Conservation (phyloP, 2,113 vertebrate genomes). For the Dicentrarchus labrax region DNA sequence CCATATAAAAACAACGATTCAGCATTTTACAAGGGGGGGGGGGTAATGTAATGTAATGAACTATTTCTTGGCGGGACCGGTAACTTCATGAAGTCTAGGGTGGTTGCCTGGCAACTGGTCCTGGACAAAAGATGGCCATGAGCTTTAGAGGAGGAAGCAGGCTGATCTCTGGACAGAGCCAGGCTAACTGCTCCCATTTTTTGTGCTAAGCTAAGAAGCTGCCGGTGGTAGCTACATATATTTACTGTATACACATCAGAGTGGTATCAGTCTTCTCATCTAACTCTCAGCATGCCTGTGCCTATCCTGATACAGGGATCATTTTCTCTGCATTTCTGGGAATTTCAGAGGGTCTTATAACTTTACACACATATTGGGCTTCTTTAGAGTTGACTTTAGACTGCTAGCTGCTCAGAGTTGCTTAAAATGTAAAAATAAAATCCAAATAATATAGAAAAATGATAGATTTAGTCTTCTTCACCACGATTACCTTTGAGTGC, state of each 20-base stretch:
- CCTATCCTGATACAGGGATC: no score
- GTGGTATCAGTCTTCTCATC: background rate
- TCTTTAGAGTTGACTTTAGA: background rate
- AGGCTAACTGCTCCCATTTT: background rate
- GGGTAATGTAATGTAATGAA: background rate
- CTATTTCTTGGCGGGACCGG: background rate
- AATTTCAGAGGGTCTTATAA: background rate
- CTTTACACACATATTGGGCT: background rate
- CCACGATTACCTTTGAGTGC: background rate
- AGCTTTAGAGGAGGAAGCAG: no score
- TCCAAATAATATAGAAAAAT: no score
- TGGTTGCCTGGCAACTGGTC: slow-evolving; percentile 40
- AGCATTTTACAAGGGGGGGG: background rate
- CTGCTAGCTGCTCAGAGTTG: no score
- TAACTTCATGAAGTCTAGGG: slow-evolving; percentile 17
- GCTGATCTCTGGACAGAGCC: background rate
- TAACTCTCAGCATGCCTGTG: background rate
- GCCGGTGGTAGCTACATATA: background rate
- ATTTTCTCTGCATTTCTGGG: background rate
- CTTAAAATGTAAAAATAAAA: background rate
- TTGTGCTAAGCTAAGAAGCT: background rate
- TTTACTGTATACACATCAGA: background rate
- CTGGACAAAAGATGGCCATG: background rate
- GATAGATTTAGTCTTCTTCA: background rate
- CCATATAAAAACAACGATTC: background rate